phyloP scores from a whole-genome alignment of 2,797 vertebrate genomes.

The Heliangelus exortis region DNA sequence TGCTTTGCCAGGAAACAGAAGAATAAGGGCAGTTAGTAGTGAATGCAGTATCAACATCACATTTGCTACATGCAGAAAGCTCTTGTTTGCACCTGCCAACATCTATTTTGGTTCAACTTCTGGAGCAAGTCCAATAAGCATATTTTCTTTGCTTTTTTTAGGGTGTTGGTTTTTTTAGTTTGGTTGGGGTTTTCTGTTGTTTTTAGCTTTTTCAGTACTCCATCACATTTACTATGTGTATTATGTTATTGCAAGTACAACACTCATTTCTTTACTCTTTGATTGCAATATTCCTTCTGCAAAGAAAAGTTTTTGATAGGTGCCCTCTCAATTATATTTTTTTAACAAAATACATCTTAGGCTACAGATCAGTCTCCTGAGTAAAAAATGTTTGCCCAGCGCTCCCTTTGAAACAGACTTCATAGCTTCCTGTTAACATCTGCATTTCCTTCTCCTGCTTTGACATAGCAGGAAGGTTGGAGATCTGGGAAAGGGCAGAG shows the following conservation, averaged over 20 bases:
- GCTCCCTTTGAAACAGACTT: background rate
- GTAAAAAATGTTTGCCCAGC: background rate
- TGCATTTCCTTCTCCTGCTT: background rate
- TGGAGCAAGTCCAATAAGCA: background rate
- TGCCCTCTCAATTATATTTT: background rate
- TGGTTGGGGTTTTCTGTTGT: background rate
- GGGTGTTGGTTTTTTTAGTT: background rate
- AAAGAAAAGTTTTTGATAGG: background rate
- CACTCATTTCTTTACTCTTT: background rate
- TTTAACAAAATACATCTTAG: background rate
- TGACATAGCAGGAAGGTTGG: background rate
- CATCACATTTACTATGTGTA: fast-evolving
- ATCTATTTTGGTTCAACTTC: background rate
- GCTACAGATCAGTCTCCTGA: background rate
- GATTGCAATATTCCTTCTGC: background rate
- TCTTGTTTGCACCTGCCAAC: background rate
- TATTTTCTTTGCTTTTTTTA: background rate
- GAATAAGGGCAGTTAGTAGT: background rate
- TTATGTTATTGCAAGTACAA: too few relatives aligned
- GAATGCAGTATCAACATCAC: fast-evolving
- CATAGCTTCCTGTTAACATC: background rate
- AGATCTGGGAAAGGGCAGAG: background rate
- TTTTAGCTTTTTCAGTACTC: background rate
- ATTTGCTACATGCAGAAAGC: fast-evolving
- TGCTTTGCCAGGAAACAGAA: background rate